Evolutionary conservation across 2,113 vertebrate genomes (phyloP), one percentile per base, ranked within the genome.

Genomic region (Helogale parvula): DNA sequence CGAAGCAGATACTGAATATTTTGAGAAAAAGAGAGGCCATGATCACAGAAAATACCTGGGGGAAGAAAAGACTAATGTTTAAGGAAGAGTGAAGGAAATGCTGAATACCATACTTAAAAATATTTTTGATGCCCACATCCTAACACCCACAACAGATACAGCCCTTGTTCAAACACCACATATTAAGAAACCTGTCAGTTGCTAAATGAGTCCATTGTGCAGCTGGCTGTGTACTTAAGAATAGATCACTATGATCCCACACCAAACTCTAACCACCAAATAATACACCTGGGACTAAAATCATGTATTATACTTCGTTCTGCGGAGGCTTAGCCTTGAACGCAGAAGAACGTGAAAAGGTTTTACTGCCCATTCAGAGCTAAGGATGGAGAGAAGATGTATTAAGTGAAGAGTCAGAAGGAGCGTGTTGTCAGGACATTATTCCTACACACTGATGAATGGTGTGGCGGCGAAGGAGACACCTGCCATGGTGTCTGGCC

Each of bases 141-240:
- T 97, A 96, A 98, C 95, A 98, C 94, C 97, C 96, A 98, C 94
- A 97, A 98, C 94, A 98, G 96, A 97, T 96, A 97, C 27, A 74
- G 90, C 79, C 92, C 96, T 94, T 97, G 94, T 97, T 98, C 96
- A 98, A 96, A 98, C 97, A 96, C 95, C 94, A 90, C 96, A 80
- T 94, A 93, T 96, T 95, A 97, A 98, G 97, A 97, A 97, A 96
- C 95, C 95, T 97, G 97, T 96, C 97, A 96, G 96, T 89, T 95
- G 94, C 96, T 97, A 97, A 97, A 96, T 97, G 96, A 97, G 74
- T 84, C 94, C 94, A 97, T 96, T 95, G 92, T 94, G 82, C 90
- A 85, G 88, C 95, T 66, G 96, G 96, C 92, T 95, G 80, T 94
- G 84, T 92, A 90, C 93, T 97, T 96, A 97, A 88, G 96, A 96